Evolutionary conservation across 2,888 invertebrate genomes (phyloP), one percentile per base, ranked within the genome.

Genomic region (Phymatocera aterrima): DNA sequence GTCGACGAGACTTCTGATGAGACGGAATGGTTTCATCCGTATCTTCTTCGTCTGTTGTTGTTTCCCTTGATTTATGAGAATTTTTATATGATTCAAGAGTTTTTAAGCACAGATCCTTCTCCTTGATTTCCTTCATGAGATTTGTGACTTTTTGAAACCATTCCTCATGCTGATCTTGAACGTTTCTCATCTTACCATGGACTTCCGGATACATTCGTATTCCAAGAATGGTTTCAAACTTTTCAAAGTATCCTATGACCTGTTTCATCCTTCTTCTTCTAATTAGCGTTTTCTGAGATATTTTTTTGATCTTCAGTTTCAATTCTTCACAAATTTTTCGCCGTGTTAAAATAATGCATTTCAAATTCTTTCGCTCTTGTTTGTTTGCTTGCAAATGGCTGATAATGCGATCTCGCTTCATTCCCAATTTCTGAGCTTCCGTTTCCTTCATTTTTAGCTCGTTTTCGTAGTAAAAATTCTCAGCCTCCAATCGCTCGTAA

Each of bases 401-500:
- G 8, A 24, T 40, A 40, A 75, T 2, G 40, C 60, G 57, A 0
- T 12, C 10, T 28, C 40, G 57, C 40, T n/a, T 57, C 4, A 34
- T 37, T 4, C 28, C 8, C 24, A 57, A 21, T 31, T 6, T 18
- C 43, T 75, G n/a, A 15, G 28, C 60, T 40, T 75, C 57, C 12
- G 12, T 40, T 60, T 75, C 31, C 8, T 54, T 75, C 2, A 5
- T 24, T 75, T 43, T 40, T 40, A 75, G 37, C 31, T 75, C 28
- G 21, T 75, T 37, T 24, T 37, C 24, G 75, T 43, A 75, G 40
- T 57, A 75, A 31, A 75, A 75, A 40, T 75, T 75, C 18, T 75
- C 75, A 40, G 75, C 75, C 57, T 75, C 57, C 51, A 75, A 10
- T n/a, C 75, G 75, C n/a, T 57, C 75, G 40, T 57, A 75, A 21